Conservation (phyloP, 2,888 invertebrate species). For the Phasia obesa region DNA sequence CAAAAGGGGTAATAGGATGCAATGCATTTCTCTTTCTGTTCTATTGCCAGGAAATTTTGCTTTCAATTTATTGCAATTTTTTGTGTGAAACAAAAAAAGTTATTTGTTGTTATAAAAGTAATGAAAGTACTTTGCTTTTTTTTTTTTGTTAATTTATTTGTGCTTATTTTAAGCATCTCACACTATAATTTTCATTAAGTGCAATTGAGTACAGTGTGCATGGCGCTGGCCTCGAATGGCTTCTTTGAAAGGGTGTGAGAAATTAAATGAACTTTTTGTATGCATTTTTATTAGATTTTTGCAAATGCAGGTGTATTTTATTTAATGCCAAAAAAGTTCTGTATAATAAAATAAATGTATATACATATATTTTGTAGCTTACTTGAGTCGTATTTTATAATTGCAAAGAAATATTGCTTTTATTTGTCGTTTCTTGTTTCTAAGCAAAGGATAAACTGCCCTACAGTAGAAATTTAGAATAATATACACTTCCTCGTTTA, state of each 20-base stretch:
- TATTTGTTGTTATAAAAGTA: constrained; percentile 46
- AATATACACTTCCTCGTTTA: background rate
- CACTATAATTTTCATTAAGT: constrained; percentile 52
- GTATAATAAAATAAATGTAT: constrained; percentile 5
- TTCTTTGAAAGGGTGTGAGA: background rate
- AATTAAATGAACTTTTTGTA: constrained; percentile 15
- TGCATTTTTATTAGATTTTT: constrained; percentile 54
- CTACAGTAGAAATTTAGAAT: background rate
- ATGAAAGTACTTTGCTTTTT: constrained; percentile 55
- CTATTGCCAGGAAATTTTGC: constrained; percentile 55
- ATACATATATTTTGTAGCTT: constrained; percentile 11
- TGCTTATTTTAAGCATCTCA: constrained; percentile 55
- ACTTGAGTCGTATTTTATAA: constrained; percentile 43
- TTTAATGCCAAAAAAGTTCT: constrained; percentile 1
- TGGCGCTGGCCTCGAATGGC: constrained; percentile 10
- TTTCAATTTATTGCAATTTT: constrained; percentile 64
- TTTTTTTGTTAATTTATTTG: constrained; percentile 38
- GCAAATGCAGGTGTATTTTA: constrained; percentile 52
- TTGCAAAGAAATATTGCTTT: constrained; percentile 31
- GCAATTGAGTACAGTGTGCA: constrained; percentile 60
- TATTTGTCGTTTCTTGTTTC: background rate
- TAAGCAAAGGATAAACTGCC: background rate
- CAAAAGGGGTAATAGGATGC: constrained; percentile 59
- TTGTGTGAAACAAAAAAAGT: constrained; percentile 9
- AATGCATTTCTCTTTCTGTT: constrained; percentile 38